A percentile compares a stretch with the other conserved stretches of the same genome.
phyloP scores from a whole-genome alignment of 2,888 invertebrate species.

The Dynastes grantii region DNA sequence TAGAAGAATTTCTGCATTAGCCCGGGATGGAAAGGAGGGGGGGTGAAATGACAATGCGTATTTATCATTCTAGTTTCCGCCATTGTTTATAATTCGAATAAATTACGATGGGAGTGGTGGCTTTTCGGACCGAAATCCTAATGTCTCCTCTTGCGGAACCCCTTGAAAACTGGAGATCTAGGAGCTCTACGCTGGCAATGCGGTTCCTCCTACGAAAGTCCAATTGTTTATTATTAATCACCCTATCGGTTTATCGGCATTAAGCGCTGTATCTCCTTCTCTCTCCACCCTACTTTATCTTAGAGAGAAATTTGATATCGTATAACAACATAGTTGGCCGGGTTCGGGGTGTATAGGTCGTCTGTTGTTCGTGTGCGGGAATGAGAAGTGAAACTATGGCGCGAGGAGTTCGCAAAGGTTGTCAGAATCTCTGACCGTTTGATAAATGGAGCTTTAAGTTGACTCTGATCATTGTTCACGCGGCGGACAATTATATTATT shows the following conservation, averaged over 20 bases:
- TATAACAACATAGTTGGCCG: slow-evolving; percentile 57
- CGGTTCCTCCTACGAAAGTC: background rate
- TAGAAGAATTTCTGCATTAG: slow-evolving; percentile 34
- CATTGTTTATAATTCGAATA: slow-evolving; percentile 44
- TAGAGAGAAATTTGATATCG: slow-evolving; percentile 59
- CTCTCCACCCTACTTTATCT: background rate
- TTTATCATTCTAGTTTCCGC: slow-evolving; percentile 47
- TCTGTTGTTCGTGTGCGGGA: slow-evolving; percentile 4
- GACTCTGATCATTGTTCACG: slow-evolving; percentile 51
- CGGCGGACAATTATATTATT: slow-evolving; percentile 48
- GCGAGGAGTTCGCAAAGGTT: slow-evolving; percentile 24
- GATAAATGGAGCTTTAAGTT: slow-evolving; percentile 59
- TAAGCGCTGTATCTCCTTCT: slow-evolving; percentile 55
- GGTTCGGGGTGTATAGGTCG: slow-evolving; percentile 48
- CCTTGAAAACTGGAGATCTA: background rate
- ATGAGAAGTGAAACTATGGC: slow-evolving; percentile 27
- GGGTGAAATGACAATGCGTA: slow-evolving; percentile 29
- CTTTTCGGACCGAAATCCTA: slow-evolving; percentile 13
- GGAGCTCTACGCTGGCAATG: too few species aligned
- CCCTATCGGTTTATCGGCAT: slow-evolving; percentile 64
- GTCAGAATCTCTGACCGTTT: slow-evolving; percentile 59
- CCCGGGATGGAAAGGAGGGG: too few species aligned
- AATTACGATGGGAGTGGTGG: slow-evolving; percentile 31
- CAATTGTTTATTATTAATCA: slow-evolving; percentile 66
- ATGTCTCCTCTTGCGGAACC: background rate